A percentile compares a stretch with the other conserved stretches of the same genome.
phyloP scores from a whole-genome alignment of 2,797 vertebrate genomes.

The Hypotaenidia philippensis region DNA sequence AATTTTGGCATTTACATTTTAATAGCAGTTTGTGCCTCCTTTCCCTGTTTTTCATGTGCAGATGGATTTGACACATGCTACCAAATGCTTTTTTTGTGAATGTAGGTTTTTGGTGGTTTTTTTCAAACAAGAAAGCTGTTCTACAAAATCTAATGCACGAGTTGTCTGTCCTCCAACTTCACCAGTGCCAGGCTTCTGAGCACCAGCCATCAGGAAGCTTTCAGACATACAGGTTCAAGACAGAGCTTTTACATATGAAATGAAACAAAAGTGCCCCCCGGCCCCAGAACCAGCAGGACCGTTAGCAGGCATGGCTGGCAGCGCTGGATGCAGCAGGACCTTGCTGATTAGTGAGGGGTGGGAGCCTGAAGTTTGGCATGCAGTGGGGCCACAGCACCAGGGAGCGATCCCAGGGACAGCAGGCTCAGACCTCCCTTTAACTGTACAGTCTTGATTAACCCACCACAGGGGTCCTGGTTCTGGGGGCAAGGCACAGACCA shows the following conservation, averaged over 20 bases:
- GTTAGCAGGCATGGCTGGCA: neutral
- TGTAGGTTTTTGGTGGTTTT: neutral
- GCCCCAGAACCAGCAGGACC: neutral
- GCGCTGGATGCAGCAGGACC: neutral
- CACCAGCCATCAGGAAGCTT: neutral
- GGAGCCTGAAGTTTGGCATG: neutral
- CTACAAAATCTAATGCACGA: neutral
- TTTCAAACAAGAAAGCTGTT: conserved; percentile 9
- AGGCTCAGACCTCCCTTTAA: accelerated
- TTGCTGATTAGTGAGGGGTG: neutral
- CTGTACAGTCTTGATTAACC: accelerated
- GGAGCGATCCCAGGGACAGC: neutral
- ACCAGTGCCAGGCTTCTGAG: neutral
- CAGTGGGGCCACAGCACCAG: neutral
- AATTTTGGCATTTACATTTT: neutral
- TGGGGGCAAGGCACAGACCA: neutral
- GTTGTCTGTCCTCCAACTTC: conserved; percentile 8
- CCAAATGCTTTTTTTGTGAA: neutral
- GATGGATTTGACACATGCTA: conserved; percentile 25
- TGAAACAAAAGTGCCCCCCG: neutral
- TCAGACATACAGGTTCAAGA: neutral
- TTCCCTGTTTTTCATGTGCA: neutral
- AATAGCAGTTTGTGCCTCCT: neutral
- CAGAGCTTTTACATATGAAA: neutral
- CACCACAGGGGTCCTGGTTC: neutral